Evolutionary conservation across 1,140 invertebrate species (phyloP), one percentile per base, ranked within the genome.

Genomic region (Ceratina japonica): DNA sequence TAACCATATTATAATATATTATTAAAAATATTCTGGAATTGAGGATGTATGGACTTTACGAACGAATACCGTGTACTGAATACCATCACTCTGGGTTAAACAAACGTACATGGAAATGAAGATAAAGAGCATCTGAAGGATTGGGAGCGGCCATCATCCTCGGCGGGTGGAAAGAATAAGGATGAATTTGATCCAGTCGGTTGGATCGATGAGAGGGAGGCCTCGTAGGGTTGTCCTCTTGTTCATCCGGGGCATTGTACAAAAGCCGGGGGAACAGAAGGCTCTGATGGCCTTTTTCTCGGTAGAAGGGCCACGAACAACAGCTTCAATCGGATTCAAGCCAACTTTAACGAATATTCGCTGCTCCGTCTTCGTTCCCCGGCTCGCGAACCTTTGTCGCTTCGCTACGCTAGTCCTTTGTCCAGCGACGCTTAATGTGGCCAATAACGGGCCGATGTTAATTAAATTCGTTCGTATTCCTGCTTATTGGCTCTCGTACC

Each of bases 251-350:
- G 64, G 59, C 22, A 69, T 82, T 79, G 70, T 74, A 44, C 37
- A 44, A 44, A 83, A 79, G 81, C 64, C 81, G 75, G 71, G 71
- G 75, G 68, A 79, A 56, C 54, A 68, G 69, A 83, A 78, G 80
- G 70, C 75, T 77, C 62, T 52, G 70, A 78, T 78, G 69, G 65
- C 59, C 69, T 75, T 51, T 61, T 24, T 70, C 59, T 56, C 13
- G 51, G 20, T 70, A 37, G 49, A 74, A 70, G 22, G 3, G n/a
- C 18, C 51, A 44, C 31, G 18, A n/a, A 64, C 22, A 58, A 27
- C 37, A 58, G 49, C 31, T 44, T 59, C 56, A 51, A 54, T 83
- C 56, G 49, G 44, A 70, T 62, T 68, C 56, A 49, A 65, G 49
- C 27, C 37, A 51, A 51, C 63, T 78, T 52, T 51, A 37, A 61